Base-by-base conservation (phyloP, 2,888 invertebrate genomes). In the Pseudeuparius sepicola region DNA sequence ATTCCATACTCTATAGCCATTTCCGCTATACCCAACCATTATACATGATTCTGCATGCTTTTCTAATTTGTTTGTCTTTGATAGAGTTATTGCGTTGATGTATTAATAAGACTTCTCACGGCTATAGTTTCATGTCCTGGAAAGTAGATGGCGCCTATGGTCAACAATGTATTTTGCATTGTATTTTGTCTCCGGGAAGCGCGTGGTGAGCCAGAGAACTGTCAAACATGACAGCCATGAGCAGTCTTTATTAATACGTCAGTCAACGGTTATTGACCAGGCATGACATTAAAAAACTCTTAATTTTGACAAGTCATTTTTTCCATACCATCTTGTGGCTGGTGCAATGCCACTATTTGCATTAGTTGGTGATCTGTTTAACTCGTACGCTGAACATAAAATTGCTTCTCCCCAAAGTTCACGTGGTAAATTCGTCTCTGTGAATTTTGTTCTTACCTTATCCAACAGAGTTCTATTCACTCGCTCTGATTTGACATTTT, bases 391-490 rank as follows among this genome's bases (percentile, higher is more conserved):
- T 14, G 46, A 41, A 37, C 47, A 45, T 27, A n/a, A 14, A 10
- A 50, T 32, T 13, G 45, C 48, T 38, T 46, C 45, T n/a, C 45
- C 45, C 48, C 49, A 50, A 11, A 47, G 29, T 27, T 41, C 20
- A 34, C 38, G 42, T 5, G 45, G 41, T 25, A 50, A 20, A 24
- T 46, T 44, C 14, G 45, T 23, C 39, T 50, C 42, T 12, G 29
- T 10, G 26, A 51, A 39, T 31, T 41, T 45, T 11, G 39, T 39
- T 26, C 49, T 26, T 10, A 43, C 44, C 28, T 41, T 51, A 17
- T 45, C 39, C 12, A 46, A 16, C 14, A 44, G 25, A 6, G 47
- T 46, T 24, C 43, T 27, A 26, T 49, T 50, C 33, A 47, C 34
- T 30, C 50, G 20, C 33, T 48, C 44, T 2, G 40, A 32, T 27